A percentile compares a stretch with the other conserved stretches of the same genome.
phyloP scores from a whole-genome alignment of 2,888 invertebrate genomes.

The Ormyrus pomaceus region DNA sequence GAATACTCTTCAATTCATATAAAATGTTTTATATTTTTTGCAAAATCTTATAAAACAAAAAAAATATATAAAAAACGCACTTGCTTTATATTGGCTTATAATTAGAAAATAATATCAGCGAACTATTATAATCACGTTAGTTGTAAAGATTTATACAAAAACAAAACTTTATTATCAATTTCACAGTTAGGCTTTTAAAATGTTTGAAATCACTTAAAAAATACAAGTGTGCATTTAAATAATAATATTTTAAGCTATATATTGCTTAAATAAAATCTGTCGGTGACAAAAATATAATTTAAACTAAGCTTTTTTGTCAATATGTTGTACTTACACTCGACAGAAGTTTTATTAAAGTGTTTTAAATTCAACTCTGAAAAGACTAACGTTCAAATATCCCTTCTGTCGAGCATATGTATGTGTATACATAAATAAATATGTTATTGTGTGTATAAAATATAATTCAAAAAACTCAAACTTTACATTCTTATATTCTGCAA shows the following conservation, averaged over 20 bases:
- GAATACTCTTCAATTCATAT: slow-evolving; percentile 34
- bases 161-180: background rate
- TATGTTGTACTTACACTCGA: too few species aligned
- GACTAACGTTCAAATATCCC: too few species aligned
- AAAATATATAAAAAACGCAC: slow-evolving; percentile 30
- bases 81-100: slow-evolving; percentile 9
- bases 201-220: background rate
- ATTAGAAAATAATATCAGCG: background rate
- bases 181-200: background rate
- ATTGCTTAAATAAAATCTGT: too few species aligned
- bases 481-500: slow-evolving; percentile 6
- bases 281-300: slow-evolving; percentile 10
- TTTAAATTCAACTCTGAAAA: too few species aligned
- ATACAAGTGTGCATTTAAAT: background rate
- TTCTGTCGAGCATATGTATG: too few species aligned
- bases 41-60: slow-evolving; percentile 47
- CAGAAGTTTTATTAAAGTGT: too few species aligned
- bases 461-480: slow-evolving; percentile 23
- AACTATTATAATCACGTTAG: background rate
- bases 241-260: background rate
- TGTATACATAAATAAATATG: slow-evolving; percentile 9
- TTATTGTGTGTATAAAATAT: slow-evolving; percentile 29
- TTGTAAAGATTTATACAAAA: slow-evolving; percentile 13
- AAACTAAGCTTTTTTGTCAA: background rate
- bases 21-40: slow-evolving; percentile 35